A percentile compares a stretch with the other conserved stretches of the same genome.
phyloP scores from a whole-genome alignment of 2,113 vertebrate genomes.

The Sylvietta virens region DNA sequence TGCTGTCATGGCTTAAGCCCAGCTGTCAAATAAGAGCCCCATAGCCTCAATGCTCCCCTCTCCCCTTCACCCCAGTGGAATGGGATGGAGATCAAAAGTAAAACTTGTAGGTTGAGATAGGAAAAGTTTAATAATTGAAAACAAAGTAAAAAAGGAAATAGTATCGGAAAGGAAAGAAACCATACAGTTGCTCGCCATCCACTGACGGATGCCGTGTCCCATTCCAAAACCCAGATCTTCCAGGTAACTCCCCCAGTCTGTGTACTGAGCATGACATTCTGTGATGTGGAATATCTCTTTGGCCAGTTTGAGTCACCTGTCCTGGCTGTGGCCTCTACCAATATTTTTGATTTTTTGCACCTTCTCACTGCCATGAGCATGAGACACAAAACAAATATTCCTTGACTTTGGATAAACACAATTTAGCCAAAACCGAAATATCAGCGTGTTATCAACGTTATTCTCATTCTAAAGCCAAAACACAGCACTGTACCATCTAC shows the following conservation, averaged over 20 bases:
- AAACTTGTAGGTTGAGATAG: not conserved
- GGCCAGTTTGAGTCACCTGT: not conserved
- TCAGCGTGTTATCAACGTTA: not conserved
- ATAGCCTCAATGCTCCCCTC: not conserved
- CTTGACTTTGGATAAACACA: not conserved
- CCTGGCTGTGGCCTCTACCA: not conserved
- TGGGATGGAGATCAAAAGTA: not conserved
- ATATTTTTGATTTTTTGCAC: not conserved
- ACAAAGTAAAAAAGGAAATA: not conserved
- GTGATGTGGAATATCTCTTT: not conserved
- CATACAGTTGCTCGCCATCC: not conserved
- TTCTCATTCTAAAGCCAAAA: not conserved
- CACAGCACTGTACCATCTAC: not conserved
- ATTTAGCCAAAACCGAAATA: not conserved
- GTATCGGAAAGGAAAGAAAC: not conserved
- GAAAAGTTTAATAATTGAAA: not conserved
- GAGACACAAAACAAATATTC: not conserved
- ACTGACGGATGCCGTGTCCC: rapidly evolving
- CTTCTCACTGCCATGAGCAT: not conserved
- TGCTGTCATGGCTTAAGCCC: not conserved
- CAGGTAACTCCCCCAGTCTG: not conserved
- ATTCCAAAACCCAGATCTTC: not conserved
- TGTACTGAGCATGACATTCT: not conserved
- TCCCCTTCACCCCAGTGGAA: not conserved
- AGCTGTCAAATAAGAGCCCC: not conserved